Percentiles rank a stretch among this genome's conserved stretches.
These are phyloP conservation scores for Florisuga fusca DNA, from an alignment of 2,797 vertebrate genomes.

Conservation along the genomic window DNA sequence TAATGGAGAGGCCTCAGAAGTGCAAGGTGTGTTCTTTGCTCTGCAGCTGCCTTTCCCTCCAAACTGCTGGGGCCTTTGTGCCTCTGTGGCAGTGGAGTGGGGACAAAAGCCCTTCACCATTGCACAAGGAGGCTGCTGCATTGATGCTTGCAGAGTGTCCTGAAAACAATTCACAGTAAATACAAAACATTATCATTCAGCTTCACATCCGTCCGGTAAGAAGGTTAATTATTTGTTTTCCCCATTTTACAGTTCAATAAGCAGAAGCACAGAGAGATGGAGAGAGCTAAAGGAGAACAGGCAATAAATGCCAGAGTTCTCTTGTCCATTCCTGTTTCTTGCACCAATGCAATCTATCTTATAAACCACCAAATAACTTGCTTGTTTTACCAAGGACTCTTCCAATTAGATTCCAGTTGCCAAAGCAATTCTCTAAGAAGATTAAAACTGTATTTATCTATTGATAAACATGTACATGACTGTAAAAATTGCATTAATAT, in stretches of 20 bases:
- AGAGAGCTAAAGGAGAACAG: slow-evolving; percentile 30
- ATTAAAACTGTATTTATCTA: slow-evolving; percentile 35
- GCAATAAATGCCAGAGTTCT: slow-evolving; percentile 51
- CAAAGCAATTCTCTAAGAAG: slow-evolving; percentile 1
- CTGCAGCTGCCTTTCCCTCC: background rate
- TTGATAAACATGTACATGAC: slow-evolving; percentile 3
- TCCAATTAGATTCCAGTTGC: slow-evolving; percentile 26
- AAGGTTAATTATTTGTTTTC: slow-evolving; percentile 68
- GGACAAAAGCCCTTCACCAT: background rate
- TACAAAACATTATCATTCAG: slow-evolving; percentile 36
- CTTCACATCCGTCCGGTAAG: background rate
- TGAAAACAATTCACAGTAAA: background rate
- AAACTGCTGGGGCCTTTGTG: background rate
- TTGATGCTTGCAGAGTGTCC: background rate
- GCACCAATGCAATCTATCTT: background rate
- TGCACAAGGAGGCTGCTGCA: background rate
- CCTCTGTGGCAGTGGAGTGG: background rate
- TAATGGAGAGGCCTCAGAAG: background rate
- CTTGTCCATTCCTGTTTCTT: slow-evolving; percentile 21
- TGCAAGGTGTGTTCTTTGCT: background rate
- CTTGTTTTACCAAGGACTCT: slow-evolving; percentile 5
- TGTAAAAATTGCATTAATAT: background rate
- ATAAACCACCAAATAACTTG: slow-evolving; percentile 5
- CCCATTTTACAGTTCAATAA: slow-evolving; percentile 57
- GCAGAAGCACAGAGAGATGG: slow-evolving; percentile 27